Evolutionary conservation across 1,140 invertebrate species (phyloP), one percentile per base, ranked within the genome.

Genomic region (Microplitis mediator): DNA sequence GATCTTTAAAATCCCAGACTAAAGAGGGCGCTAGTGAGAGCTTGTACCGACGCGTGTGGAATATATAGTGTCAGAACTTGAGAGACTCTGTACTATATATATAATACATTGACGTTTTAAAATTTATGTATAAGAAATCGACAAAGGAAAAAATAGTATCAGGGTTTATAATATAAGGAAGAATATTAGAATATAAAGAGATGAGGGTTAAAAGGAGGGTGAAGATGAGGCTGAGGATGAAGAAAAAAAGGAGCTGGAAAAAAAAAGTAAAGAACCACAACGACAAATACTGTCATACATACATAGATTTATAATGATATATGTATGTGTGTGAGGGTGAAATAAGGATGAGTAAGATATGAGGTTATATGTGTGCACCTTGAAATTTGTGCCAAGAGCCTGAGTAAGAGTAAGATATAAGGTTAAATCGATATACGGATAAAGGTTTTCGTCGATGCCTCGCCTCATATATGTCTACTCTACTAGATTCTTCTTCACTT

Each of bases 341-440:
- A 45, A 51, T 16, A 13, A 56, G 52, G 13, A 54, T n/a, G 32
- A 8, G 51, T 32, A 56, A 58, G 34, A 8, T 14, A n/a, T 4
- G 36, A 51, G 9, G 54, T 14, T 11, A 13, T 8, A 39, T 11
- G 39, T 60, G 36, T 69, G 54, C 56, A 56, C 67, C 54, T 60
- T 36, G 35, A 60, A 35, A 69, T 68, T 35, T 14, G 66, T 68
- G 66, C 66, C 66, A 68, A 68, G 52, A 68, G 66, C 52, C 16
- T 16, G 39, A 54, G 52, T 8, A 14, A 54, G n/a, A 35, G 16
- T 45, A 67, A 68, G 51, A 68, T 68, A 68, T 54, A 68, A 52
- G 14, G 32, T 34, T 34, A 34, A 68, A 67, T 68, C 52, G 65
- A 68, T 68, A 68, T 56, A 34, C 32, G 65, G 65, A 68, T 68